phyloP scores from a whole-genome alignment of 2,888 invertebrate genomes.

The Sphinx pinastri region DNA sequence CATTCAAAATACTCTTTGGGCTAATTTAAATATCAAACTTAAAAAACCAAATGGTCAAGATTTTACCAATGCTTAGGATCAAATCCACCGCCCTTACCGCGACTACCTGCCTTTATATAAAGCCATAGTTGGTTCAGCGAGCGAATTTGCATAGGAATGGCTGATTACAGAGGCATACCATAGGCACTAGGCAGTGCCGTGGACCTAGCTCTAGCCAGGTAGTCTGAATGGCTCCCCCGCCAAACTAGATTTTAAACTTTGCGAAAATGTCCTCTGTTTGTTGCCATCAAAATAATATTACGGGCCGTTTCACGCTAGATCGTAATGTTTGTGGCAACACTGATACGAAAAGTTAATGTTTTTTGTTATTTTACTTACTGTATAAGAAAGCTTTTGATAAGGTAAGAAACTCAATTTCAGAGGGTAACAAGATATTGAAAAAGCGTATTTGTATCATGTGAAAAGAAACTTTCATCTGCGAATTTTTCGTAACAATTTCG shows the following conservation, averaged over 20 bases:
- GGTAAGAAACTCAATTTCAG: too few species aligned
- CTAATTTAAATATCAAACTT: not conserved
- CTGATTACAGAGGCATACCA: constrained; percentile 77
- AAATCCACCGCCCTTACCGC: constrained; percentile 43
- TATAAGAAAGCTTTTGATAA: too few species aligned
- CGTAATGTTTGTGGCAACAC: constrained; percentile 9
- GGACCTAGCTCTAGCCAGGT: constrained; percentile 58
- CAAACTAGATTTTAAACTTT: constrained; percentile 54
- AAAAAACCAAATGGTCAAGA: not conserved
- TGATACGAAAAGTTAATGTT: not conserved
- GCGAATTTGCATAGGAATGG: constrained; percentile 81
- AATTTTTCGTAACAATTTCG: too few species aligned
- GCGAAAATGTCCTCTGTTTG: constrained; percentile 29
- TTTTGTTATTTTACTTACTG: not conserved
- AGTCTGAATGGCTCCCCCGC: constrained; percentile 44
- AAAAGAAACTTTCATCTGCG: too few species aligned
- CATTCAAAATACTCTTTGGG: not conserved
- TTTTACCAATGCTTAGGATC: not conserved
- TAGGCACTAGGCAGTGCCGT: constrained; percentile 56
- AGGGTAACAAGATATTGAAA: too few species aligned
- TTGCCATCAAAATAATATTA: constrained; percentile 24
- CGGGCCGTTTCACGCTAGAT: not conserved
- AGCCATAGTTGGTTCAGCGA: constrained; percentile 79
- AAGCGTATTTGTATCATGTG: too few species aligned
- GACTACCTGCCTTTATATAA: constrained; percentile 62